These are phyloP conservation scores for Atrina japonica DNA, from an alignment of 2,888 invertebrate genomes.

Conservation along the genomic window DNA sequence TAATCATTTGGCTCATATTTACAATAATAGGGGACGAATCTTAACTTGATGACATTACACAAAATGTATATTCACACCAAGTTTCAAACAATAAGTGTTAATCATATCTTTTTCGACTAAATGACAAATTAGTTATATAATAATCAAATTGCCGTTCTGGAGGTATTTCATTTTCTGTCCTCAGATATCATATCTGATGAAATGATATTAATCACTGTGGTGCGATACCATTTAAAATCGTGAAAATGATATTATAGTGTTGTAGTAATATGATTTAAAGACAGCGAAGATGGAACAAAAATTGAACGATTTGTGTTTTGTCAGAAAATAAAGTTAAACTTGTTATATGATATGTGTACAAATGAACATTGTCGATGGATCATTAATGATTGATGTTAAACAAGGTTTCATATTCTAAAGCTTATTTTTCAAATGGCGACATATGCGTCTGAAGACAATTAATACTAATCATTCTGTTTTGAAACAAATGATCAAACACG, in stretches of 20 bases:
- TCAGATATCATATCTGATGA: slow-evolving; percentile 28
- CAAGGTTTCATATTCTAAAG: background rate
- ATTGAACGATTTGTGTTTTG: slow-evolving; percentile 12
- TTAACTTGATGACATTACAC: slow-evolving; percentile 25
- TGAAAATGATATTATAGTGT: slow-evolving; percentile 41
- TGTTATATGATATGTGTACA: slow-evolving; percentile 30
- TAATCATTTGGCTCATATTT: slow-evolving; percentile 22
- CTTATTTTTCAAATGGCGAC: no score
- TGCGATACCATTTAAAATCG: slow-evolving; percentile 27
- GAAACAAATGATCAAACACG: no score
- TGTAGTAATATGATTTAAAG: slow-evolving; percentile 38
- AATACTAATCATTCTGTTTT: no score
- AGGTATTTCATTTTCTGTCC: slow-evolving; percentile 31
- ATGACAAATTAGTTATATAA: slow-evolving; percentile 47
- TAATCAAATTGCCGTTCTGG: slow-evolving; percentile 38
- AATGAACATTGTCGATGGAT: slow-evolving; percentile 8
- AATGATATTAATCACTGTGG: slow-evolving; percentile 39
- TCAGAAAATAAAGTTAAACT: slow-evolving; percentile 33
- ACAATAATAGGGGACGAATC: slow-evolving; percentile 7
- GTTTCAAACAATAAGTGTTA: slow-evolving; percentile 24
- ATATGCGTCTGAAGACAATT: no score
- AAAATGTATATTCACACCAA: slow-evolving; percentile 33
- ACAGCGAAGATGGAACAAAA: slow-evolving; percentile 20
- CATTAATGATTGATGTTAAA: slow-evolving; percentile 26
- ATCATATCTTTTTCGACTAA: slow-evolving; percentile 31